Conservation (phyloP, 2,113 vertebrate genomes). For the Campylomormyrus tamandua region DNA sequence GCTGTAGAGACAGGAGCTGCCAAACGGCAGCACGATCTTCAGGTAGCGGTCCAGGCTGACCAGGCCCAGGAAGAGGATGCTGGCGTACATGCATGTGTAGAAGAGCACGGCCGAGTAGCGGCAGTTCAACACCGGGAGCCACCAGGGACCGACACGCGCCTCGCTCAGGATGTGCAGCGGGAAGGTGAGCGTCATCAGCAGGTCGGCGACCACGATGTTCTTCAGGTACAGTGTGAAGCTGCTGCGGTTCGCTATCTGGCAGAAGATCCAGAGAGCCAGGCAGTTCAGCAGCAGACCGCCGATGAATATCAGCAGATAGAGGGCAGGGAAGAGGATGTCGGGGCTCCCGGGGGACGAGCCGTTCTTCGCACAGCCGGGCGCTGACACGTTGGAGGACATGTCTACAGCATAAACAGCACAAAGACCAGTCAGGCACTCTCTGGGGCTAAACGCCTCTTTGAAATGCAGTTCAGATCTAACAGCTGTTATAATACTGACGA, state of each 20-base stretch:
- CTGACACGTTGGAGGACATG: background rate
- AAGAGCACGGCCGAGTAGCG: constrained; percentile 26
- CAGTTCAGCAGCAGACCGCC: constrained; percentile 20
- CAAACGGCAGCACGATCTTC: constrained; percentile 24
- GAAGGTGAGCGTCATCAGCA: constrained; percentile 26
- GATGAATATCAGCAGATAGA: constrained; percentile 17
- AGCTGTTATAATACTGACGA: background rate
- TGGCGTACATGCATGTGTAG: constrained; percentile 26
- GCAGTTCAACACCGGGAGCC: constrained; percentile 7
- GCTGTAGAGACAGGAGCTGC: constrained; percentile 13
- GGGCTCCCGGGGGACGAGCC: background rate
- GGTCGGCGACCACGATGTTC: constrained; percentile 23
- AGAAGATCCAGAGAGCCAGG: constrained; percentile 29
- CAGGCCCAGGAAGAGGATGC: constrained; percentile 25
- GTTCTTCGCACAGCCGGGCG: background rate
- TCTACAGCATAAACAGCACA: background rate
- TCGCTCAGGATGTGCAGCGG: constrained; percentile 20
- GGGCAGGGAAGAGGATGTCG: background rate
- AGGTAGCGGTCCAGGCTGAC: constrained; percentile 28
- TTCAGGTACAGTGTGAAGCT: constrained; percentile 29
- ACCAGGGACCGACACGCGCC: background rate
- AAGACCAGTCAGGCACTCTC: background rate
- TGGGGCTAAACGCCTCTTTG: background rate
- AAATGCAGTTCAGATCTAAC: background rate
- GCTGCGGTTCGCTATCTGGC: constrained; percentile 8